Percentiles rank a stretch among this genome's conserved stretches.
Evolutionary conservation across 2,888 invertebrate genomes (phyloP).

Genomic region (Drosophila lacicola): DNA sequence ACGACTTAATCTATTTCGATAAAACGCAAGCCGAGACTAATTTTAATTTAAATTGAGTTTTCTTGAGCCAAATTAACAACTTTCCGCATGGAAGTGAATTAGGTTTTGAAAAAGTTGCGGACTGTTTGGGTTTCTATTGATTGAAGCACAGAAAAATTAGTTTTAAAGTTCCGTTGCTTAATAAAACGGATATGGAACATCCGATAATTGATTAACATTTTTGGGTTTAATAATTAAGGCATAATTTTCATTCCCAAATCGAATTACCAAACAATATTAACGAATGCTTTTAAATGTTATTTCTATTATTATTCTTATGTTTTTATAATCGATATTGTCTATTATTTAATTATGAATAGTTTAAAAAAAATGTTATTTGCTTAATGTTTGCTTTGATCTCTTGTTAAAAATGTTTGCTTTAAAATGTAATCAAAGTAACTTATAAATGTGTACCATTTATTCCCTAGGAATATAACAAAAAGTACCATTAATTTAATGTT

Average conservation of each 20-base stretch:
- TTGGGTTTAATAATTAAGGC: no score
- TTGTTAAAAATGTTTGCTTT: background rate
- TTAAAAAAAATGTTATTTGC: background rate
- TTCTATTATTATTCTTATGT: no score
- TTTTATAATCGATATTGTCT: no score
- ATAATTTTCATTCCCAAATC: no score
- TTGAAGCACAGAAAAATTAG: background rate
- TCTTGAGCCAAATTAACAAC: constrained; percentile 4
- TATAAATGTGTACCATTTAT: background rate
- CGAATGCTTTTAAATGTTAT: no score
- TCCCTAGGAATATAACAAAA: background rate
- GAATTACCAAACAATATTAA: no score
- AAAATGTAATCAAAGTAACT: background rate
- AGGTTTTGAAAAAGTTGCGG: constrained; percentile 2
- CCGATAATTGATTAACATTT: background rate
- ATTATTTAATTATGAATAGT: no score
- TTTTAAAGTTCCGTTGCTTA: background rate
- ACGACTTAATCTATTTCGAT: background rate
- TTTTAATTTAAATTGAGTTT: background rate
- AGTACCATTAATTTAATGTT: background rate
- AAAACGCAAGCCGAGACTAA: background rate
- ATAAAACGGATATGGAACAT: constrained; percentile 3
- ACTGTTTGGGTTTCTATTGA: background rate
- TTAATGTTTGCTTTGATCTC: no score
- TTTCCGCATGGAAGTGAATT: constrained; percentile 22